Percentiles rank a stretch among this genome's conserved stretches.
Conservation (phyloP, 1,140 invertebrate species). For the Neuroterus valhalla region DNA sequence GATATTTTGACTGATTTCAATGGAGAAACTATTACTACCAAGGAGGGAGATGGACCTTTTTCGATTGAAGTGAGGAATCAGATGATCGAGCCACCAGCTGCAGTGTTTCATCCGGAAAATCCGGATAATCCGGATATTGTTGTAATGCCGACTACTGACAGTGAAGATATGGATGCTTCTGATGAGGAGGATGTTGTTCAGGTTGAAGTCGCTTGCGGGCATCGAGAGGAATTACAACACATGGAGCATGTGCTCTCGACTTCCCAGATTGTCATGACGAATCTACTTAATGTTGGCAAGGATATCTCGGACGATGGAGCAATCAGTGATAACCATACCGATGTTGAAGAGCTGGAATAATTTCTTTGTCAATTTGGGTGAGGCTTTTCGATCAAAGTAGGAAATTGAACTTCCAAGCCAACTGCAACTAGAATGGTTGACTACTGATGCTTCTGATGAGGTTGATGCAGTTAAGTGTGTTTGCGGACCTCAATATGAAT, state of each 20-base stretch:
- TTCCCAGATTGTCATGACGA: slow-evolving; percentile 69
- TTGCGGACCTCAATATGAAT: too few species aligned
- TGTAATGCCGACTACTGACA: slow-evolving; percentile 64
- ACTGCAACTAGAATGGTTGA: too few species aligned
- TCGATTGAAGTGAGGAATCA: slow-evolving; percentile 69
- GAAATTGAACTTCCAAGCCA: too few species aligned
- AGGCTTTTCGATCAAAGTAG: slow-evolving; percentile 31
- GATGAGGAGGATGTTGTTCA: slow-evolving; percentile 64
- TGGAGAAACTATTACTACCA: slow-evolving; percentile 70
- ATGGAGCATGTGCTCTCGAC: slow-evolving; percentile 57
- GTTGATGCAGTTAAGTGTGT: too few species aligned
- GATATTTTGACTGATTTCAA: slow-evolving; percentile 66
- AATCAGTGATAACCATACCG: slow-evolving; percentile 66
- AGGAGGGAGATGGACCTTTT: slow-evolving; percentile 72
- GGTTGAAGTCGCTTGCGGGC: slow-evolving; percentile 57
- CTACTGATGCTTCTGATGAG: too few species aligned
- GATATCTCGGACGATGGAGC: slow-evolving; percentile 49
- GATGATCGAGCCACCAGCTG: slow-evolving; percentile 50
- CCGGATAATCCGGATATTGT: slow-evolving; percentile 59
- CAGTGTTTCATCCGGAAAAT: not conserved
- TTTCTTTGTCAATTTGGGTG: too few species aligned
- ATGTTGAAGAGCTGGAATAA: slow-evolving; percentile 59
- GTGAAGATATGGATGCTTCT: slow-evolving; percentile 69
- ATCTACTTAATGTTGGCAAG: slow-evolving; percentile 53
- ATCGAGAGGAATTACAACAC: slow-evolving; percentile 51